Evolutionary conservation across 2,113 vertebrate genomes (phyloP).

Genomic region (Ophthalmotilapia sp.): DNA sequence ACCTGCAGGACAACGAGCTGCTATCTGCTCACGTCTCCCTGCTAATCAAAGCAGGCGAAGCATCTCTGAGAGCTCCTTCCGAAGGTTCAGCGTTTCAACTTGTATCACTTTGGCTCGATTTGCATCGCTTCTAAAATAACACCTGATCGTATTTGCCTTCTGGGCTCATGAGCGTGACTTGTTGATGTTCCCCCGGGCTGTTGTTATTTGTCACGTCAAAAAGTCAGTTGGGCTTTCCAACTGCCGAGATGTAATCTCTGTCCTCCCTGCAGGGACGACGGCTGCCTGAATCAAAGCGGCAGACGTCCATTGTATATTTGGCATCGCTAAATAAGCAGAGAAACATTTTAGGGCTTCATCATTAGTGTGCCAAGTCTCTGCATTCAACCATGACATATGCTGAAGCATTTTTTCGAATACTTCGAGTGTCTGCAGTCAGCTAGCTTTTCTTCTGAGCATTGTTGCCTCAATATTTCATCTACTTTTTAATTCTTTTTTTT

Average conservation of each 20-base stretch:
- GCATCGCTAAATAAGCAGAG: not conserved
- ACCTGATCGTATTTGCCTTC: slow-evolving; percentile 45
- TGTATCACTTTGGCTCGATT: slow-evolving; percentile 46
- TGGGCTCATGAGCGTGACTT: slow-evolving; percentile 31
- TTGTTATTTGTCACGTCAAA: slow-evolving; percentile 30
- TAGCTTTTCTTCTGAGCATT: not conserved
- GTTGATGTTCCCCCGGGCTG: slow-evolving; percentile 17
- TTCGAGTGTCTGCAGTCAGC: accelerated
- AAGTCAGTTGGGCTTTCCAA: slow-evolving; percentile 26
- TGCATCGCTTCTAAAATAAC: slow-evolving; percentile 41
- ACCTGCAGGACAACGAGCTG: not conserved
- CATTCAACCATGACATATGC: not conserved
- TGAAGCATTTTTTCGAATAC: accelerated
- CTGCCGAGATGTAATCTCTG: slow-evolving; percentile 37
- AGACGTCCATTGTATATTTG: accelerated
- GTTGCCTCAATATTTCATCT: not conserved
- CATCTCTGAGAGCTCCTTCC: not conserved
- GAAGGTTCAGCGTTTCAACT: not conserved
- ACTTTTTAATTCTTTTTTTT: slow-evolving; percentile 3
- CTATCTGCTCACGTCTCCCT: not conserved
- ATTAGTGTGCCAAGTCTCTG: not conserved
- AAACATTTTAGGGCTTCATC: not conserved
- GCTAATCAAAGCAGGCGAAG: not conserved
- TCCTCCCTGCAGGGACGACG: not conserved
- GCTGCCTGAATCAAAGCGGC: not conserved